Percentiles rank a stretch among this genome's conserved stretches.
Conservation (phyloP, 2,797 vertebrate genomes). For the Rhinella marina region DNA sequence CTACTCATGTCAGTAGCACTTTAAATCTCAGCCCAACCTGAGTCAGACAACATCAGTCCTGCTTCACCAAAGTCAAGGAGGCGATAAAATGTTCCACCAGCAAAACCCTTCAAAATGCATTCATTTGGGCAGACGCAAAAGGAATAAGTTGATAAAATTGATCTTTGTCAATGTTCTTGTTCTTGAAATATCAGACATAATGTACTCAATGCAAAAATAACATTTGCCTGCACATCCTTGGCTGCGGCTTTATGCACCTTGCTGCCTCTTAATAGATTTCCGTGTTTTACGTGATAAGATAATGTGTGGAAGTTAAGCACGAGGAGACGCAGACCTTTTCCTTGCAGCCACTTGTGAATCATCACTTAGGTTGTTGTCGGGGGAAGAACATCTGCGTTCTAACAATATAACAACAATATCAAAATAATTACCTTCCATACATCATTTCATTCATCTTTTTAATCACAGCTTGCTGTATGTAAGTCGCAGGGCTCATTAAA, state of each 20-base stretch:
- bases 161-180: constrained; percentile 16
- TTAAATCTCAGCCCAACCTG: not conserved
- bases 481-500: constrained; percentile 36
- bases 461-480: constrained; percentile 21
- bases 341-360: constrained; percentile 19
- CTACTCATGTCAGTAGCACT: too few species aligned
- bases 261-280: not conserved
- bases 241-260: not conserved
- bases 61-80: not conserved
- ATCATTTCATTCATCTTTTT: constrained; percentile 24
- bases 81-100: not conserved
- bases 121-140: not conserved
- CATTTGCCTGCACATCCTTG: constrained; percentile 2
- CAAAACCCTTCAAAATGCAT: not conserved
- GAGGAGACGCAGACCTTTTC: constrained; percentile 7
- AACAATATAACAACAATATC: constrained; percentile 25
- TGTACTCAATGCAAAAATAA: not conserved
- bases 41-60: not conserved
- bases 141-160: too few species aligned
- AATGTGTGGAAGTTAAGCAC: not conserved
- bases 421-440: constrained; percentile 31
- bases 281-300: not conserved
- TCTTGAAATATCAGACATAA: not conserved
- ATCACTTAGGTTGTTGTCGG: constrained; percentile 26
- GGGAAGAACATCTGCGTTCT: constrained; percentile 26